Evolutionary conservation across 2,113 vertebrate genomes (phyloP), one percentile per base, ranked within the genome.

Genomic region (Indicator maculatus): DNA sequence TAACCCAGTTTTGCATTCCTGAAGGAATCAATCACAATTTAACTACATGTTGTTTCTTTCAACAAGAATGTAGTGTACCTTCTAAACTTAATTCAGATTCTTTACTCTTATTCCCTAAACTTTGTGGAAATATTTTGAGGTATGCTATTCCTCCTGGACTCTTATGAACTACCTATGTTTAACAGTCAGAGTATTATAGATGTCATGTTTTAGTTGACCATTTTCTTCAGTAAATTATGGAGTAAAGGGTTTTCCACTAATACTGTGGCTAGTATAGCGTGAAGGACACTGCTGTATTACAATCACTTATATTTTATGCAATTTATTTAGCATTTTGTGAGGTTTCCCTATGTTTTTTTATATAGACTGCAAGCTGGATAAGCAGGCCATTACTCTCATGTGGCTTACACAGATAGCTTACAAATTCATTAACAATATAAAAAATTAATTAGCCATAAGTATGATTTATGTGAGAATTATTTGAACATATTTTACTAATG

Each of bases 321-420:
- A 4, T 86, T 96, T 74, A 72, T 84, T 77, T 72, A 30, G 24
- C 16, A 53, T 92, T 94, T 90, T 44, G 27, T 56, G 18, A 69
- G 13, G 7, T 76, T 88, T 88, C 17, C 20, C 28, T 67, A 8
- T 88, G 16, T 71, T 75, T 78, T 78, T 70, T 26, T 80, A 6
- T 83, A 69, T 93, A 64, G 47, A 8, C 16, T 95, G 27, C 36
- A 73, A 86, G 78, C 44, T 89, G 50, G 39, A 75, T 90, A 75
- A 88, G 30, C 47, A 78, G 36, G 30, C 44, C 86, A 88, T 92
- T 91, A 80, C 56, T 83, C 45, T 64, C 63, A 38, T 52, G 55
- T 52, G n/a, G n/a, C n/a, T 86, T 78, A 96, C n/a, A 94, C 95
- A 96, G 92, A 93, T 86, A 88, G 90, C 70, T 90, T 92, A 85